These are phyloP conservation scores for Nothoprocta perdicaria DNA, from an alignment of 2,113 vertebrate species.

Conservation along the genomic window DNA sequence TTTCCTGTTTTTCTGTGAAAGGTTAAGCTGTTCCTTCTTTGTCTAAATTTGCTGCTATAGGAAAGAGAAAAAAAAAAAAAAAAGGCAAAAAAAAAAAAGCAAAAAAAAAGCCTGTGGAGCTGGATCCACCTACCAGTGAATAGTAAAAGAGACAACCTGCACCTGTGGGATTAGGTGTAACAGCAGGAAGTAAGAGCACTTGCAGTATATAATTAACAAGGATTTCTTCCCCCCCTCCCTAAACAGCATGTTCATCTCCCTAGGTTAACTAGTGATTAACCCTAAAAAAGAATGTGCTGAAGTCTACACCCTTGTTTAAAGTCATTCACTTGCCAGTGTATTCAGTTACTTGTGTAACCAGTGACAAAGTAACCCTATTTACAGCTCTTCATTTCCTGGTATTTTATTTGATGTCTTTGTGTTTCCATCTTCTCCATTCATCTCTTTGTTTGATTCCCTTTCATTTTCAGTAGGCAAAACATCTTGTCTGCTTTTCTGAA, in stretches of 20 bases:
- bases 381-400: slow-evolving; percentile 67
- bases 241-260: slow-evolving; percentile 78
- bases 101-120: slow-evolving; percentile 42
- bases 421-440: slow-evolving; percentile 60
- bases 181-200: slow-evolving; percentile 84
- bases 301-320: slow-evolving; percentile 75
- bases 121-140: slow-evolving; percentile 72
- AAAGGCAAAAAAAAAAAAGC: slow-evolving; percentile 29
- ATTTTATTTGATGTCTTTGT: slow-evolving; percentile 68
- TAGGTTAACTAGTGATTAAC: slow-evolving; percentile 89
- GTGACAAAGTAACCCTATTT: slow-evolving; percentile 63
- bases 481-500: slow-evolving; percentile 63
- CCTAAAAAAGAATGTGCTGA: slow-evolving; percentile 72
- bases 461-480: slow-evolving; percentile 56
- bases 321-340: slow-evolving; percentile 54
- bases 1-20: slow-evolving; percentile 61
- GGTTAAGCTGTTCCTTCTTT: slow-evolving; percentile 74
- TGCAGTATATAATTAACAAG: slow-evolving; percentile 86
- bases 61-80: slow-evolving; percentile 10
- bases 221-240: slow-evolving; percentile 57
- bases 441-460: slow-evolving; percentile 52
- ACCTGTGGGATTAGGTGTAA: slow-evolving; percentile 86
- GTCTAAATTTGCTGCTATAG: slow-evolving; percentile 70
- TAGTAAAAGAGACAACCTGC: slow-evolving; percentile 71
- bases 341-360: slow-evolving; percentile 72